Evolutionary conservation across 2,797 vertebrate species (phyloP).

Genomic region (Leptodon cayanensis): DNA sequence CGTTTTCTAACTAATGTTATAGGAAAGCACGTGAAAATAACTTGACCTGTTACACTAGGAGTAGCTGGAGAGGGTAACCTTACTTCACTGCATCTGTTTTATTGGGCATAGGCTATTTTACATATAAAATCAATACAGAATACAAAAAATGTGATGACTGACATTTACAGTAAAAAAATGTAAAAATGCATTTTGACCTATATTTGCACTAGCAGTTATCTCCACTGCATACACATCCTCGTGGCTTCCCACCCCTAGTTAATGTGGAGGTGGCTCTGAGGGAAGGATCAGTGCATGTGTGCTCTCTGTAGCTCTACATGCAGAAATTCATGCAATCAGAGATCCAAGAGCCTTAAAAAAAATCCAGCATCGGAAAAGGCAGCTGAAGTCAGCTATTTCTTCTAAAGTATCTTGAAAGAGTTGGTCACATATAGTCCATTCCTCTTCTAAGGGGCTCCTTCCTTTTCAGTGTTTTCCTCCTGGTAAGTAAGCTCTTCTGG

Average conservation of each 20-base stretch:
- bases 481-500: not conserved
- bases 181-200: conserved; percentile 43
- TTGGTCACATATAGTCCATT: not conserved
- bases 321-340: not conserved
- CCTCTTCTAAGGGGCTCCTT: conserved; percentile 11
- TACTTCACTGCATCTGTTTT: conserved; percentile 46
- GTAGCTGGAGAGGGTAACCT: conserved; percentile 12
- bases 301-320: not conserved
- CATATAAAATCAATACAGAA: conserved; percentile 66
- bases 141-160: conserved; percentile 62
- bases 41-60: not conserved
- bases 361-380: conserved; percentile 15
- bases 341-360: conserved; percentile 39
- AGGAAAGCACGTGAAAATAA: not conserved
- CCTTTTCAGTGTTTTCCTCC: not conserved
- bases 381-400: conserved; percentile 25
- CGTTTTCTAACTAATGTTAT: not conserved
- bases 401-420: conserved; percentile 4
- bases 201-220: not conserved
- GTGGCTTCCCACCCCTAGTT: not conserved
- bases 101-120: conserved; percentile 61
- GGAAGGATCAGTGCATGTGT: not conserved
- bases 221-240: not conserved
- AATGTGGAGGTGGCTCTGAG: not conserved
- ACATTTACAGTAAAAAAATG: conserved; percentile 66